Evolutionary conservation across 2,888 invertebrate species (phyloP).

Genomic region (Oxystoma pomonae): DNA sequence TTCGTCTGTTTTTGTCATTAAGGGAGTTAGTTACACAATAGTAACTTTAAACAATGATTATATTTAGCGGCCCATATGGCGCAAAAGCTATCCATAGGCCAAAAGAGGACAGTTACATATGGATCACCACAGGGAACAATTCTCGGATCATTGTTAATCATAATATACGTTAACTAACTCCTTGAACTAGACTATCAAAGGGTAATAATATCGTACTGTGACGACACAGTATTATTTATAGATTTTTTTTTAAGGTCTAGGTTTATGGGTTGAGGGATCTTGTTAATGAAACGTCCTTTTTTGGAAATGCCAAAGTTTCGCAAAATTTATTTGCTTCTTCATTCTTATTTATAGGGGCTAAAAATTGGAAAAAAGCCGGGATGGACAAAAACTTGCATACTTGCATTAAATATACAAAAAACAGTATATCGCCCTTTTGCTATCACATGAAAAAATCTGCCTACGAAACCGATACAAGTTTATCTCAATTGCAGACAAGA

Average conservation of each 20-base stretch:
- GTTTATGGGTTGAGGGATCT: too few relatives aligned
- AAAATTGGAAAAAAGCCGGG: not conserved
- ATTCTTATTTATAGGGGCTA: not conserved
- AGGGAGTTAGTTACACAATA: too few relatives aligned
- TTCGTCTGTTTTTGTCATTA: too few relatives aligned
- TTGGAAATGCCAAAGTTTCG: too few relatives aligned
- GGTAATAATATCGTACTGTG: not conserved
- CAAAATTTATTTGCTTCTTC: too few relatives aligned
- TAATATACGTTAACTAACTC: slow-evolving; percentile 1
- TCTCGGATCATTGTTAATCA: slow-evolving; percentile 5
- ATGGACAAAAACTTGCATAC: not conserved
- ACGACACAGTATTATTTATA: not conserved
- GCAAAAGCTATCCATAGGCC: too few relatives aligned
- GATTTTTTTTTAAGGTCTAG: too few relatives aligned
- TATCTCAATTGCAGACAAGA: not conserved
- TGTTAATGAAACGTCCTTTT: too few relatives aligned
- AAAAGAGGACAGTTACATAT: slow-evolving; percentile 5
- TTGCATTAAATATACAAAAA: too few relatives aligned
- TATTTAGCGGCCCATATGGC: too few relatives aligned
- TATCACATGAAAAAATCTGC: not conserved
- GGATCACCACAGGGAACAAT: slow-evolving; percentile 15
- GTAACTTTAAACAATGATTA: too few relatives aligned
- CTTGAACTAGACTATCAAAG: not conserved
- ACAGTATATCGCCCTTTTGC: too few relatives aligned
- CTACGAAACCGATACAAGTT: not conserved